Evolutionary conservation across 1,140 invertebrate genomes (phyloP), one percentile per base, ranked within the genome.

Genomic region (Pissodes strobi): DNA sequence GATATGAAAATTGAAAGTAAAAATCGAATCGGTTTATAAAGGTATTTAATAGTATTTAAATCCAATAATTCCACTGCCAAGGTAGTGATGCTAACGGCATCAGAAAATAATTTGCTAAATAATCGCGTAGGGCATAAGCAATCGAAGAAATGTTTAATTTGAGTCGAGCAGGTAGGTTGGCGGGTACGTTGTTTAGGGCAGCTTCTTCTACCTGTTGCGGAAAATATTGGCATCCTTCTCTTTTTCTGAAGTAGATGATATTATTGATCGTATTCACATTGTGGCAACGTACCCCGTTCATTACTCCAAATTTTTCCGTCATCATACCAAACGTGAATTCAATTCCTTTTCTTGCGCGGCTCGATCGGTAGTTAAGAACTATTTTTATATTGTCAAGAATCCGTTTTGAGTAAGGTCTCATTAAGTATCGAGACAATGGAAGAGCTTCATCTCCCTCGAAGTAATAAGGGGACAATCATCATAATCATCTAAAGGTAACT

Each of bases 331-430:
- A n/a, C n/a, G n/a, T n/a, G n/a, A n/a, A n/a, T 68, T 82, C 80
- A 21, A 80, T 69, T 12, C 68, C 69, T 70, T 76, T 72, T 55
- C 79, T 69, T 41, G 72, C 78, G 52, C 76, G 63, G 45, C 71
- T 75, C 30, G 79, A 63, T 64, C 79, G 67, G 56, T 79, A 81
- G 57, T 76, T 76, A 55, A 76, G 76, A 48, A 73, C 67, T 58
- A 55, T 57, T 63, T 72, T 76, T 39, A 43, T 38, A 41, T 68
- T 66, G 30, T 60, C 58, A 10, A 74, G 30, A 2, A 21, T 57
- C 27, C 70, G 67, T 59, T 66, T 38, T 38, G 74, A 51, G 58
- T 69, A 76, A 22, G 75, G 72, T 57, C 68, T 65, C 73, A 77
- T 66, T 41, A 78, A 12, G 58, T 76, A 57, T 23, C 39, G 41